A percentile compares a stretch with the other conserved stretches of the same genome.
Conservation (phyloP, 2,113 vertebrate species). For the Hippocampus zosterae region DNA sequence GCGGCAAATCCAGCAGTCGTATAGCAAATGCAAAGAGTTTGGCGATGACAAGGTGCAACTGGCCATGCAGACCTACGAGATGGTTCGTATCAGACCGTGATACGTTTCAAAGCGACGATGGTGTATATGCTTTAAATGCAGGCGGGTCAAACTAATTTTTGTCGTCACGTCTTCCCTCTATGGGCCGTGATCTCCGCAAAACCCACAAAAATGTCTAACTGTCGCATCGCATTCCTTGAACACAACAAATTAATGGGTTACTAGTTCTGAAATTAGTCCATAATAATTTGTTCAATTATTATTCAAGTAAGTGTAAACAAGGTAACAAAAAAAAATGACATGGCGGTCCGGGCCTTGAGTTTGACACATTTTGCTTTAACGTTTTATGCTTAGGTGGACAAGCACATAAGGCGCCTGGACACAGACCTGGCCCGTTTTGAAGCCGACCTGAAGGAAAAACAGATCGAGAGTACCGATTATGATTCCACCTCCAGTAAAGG, state of each 20-base stretch:
- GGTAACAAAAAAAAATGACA: too few species aligned
- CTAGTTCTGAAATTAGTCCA: too few species aligned
- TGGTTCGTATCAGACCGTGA: conserved; percentile 73
- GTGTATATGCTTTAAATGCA: neutral
- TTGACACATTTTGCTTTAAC: neutral
- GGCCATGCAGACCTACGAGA: conserved; percentile 98
- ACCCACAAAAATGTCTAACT: too few species aligned
- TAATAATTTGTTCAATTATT: too few species aligned
- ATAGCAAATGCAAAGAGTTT: conserved; percentile 95
- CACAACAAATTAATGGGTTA: too few species aligned
- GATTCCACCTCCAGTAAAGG: conserved; percentile 96
- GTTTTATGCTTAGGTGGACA: conserved; percentile 81
- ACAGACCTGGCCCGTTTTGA: conserved; percentile 95
- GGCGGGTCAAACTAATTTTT: too few species aligned
- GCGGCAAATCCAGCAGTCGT: conserved; percentile 92
- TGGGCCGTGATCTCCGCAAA: too few species aligned
- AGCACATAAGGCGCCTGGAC: conserved; percentile 92
- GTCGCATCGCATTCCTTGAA: too few species aligned
- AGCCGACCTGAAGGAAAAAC: conserved; percentile 94
- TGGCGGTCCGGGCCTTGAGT: too few species aligned
- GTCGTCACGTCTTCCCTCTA: too few species aligned
- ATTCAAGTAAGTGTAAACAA: too few species aligned
- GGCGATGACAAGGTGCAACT: conserved; percentile 98
- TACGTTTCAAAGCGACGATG: neutral
- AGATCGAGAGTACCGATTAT: conserved; percentile 94